phyloP scores from a whole-genome alignment of 2,797 vertebrate species.

The Onychomys leucogaster region DNA sequence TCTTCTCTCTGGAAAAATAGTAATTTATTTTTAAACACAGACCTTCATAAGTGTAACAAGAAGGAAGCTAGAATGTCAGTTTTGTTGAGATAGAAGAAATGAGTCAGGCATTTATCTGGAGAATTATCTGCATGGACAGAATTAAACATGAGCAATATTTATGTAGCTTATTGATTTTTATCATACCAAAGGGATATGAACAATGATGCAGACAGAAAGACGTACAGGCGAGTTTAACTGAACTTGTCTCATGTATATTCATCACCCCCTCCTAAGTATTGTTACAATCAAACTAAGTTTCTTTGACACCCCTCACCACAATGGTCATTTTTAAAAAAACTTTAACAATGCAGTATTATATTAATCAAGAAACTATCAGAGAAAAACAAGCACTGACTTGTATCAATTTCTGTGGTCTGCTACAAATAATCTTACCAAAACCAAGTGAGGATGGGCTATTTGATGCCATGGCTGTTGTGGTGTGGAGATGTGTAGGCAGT shows the following conservation, averaged over 20 bases:
- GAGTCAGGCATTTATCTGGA: constrained; percentile 50
- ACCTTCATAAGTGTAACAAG: constrained; percentile 42
- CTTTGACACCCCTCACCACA: neutral
- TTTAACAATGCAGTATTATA: neutral
- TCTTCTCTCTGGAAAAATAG: constrained; percentile 62
- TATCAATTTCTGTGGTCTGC: neutral
- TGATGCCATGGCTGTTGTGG: too few species aligned
- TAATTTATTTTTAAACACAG: constrained; percentile 63
- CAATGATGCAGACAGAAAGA: constrained; percentile 9
- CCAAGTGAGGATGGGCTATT: neutral
- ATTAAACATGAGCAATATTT: constrained; percentile 50
- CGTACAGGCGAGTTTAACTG: neutral
- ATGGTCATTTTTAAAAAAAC: neutral
- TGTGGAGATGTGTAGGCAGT: neutral
- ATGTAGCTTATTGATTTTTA: constrained; percentile 9
- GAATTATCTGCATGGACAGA: neutral
- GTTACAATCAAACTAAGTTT: neutral
- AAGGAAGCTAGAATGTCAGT: constrained; percentile 43
- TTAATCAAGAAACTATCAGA: neutral
- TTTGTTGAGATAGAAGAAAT: constrained; percentile 24
- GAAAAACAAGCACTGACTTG: neutral
- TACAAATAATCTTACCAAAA: neutral
- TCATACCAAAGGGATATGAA: neutral
- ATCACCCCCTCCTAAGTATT: neutral
- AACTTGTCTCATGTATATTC: neutral